Evolutionary conservation across 1,140 invertebrate species (phyloP).

Genomic region (Archivesica marissinica): DNA sequence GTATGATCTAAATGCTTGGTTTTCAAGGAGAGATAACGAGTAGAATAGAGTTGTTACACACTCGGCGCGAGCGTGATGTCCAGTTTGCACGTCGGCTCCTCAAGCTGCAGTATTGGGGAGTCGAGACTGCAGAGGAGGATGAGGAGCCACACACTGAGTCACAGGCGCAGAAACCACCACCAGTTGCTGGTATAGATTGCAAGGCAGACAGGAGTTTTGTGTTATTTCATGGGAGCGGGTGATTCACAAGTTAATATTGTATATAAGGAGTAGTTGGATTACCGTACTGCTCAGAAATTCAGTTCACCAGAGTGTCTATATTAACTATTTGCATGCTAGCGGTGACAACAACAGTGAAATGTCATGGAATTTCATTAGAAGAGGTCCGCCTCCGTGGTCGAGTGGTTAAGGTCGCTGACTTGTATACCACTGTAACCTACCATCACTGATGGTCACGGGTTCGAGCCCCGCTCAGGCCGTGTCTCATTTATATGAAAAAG

Average conservation of each 20-base stretch:
- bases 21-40: conserved; percentile 56
- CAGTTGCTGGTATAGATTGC: background rate
- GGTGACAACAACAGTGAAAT: too few species aligned
- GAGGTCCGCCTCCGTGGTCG: too few species aligned
- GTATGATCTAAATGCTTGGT: background rate
- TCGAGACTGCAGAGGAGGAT: background rate
- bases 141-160: background rate
- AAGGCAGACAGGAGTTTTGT: background rate
- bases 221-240: background rate
- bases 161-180: background rate
- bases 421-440: too few species aligned
- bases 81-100: conserved; percentile 12
- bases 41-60: conserved; percentile 53
- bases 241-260: too few species aligned
- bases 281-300: too few species aligned
- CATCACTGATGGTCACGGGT: too few species aligned
- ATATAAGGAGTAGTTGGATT: background rate
- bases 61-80: conserved; percentile 48
- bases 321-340: too few species aligned
- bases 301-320: too few species aligned
- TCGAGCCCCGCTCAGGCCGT: too few species aligned
- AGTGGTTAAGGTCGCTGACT: too few species aligned
- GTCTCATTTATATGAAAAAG: too few species aligned
- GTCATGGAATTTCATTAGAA: too few species aligned
- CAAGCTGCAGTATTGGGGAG: conserved; percentile 33